A percentile compares a stretch with the other conserved stretches of the same genome.
These are phyloP conservation scores for Xenopus tropicalis DNA, from an alignment of 2,113 vertebrate species.

Conservation along the genomic window DNA sequence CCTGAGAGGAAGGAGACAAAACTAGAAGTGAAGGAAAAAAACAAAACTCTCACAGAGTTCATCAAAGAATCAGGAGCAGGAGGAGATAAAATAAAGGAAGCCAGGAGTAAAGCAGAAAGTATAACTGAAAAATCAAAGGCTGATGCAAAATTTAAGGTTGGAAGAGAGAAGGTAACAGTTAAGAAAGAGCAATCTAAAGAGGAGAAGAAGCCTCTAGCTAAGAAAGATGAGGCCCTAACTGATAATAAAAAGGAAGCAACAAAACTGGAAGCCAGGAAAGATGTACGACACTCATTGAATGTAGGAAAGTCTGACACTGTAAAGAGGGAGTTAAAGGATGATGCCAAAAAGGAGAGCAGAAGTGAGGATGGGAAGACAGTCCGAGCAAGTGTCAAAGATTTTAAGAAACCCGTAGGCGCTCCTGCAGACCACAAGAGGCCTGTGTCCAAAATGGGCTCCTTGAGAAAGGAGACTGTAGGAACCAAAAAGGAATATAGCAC, in stretches of 20 bases:
- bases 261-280: constrained; percentile 52
- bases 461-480: constrained; percentile 45
- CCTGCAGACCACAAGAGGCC: constrained; percentile 44
- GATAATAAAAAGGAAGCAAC: constrained; percentile 25
- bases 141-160: constrained; percentile 56
- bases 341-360: constrained; percentile 64
- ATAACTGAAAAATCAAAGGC: constrained; percentile 27
- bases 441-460: constrained; percentile 48
- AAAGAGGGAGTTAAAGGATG: constrained; percentile 49
- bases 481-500: constrained; percentile 55
- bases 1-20: constrained; percentile 67
- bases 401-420: constrained; percentile 51
- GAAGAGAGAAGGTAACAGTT: constrained; percentile 55
- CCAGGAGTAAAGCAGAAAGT: constrained; percentile 42
- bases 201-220: constrained; percentile 61
- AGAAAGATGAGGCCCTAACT: constrained; percentile 62
- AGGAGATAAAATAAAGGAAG: constrained; percentile 63
- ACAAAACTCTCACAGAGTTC: constrained; percentile 45
- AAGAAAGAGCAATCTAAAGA: constrained; percentile 74
- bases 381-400: constrained; percentile 56
- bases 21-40: constrained; percentile 55
- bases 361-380: constrained; percentile 61
- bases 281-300: constrained; percentile 54
- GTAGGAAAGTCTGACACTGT: constrained; percentile 60
- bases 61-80: constrained; percentile 54